A percentile compares a stretch with the other conserved stretches of the same genome.
phyloP scores from a whole-genome alignment of 2,888 invertebrate species.

The Theristus sp. region DNA sequence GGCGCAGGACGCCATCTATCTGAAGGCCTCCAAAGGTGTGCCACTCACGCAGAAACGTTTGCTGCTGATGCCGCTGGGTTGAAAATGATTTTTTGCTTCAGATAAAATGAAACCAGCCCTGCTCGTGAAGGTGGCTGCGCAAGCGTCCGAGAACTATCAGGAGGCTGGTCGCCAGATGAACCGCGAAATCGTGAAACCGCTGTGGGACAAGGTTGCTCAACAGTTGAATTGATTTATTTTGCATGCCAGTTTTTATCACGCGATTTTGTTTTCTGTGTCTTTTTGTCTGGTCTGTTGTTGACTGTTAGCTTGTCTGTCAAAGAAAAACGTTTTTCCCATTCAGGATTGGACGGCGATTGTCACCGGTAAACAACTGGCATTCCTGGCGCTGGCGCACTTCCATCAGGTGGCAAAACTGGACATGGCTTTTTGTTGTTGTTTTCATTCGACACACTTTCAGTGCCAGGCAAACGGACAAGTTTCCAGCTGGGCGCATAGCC shows the following conservation, averaged over 20 bases:
- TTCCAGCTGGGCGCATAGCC: too few relatives aligned
- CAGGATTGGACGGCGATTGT: slow-evolving; percentile 44
- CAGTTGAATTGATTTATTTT: too few relatives aligned
- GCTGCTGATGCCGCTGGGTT: neutral
- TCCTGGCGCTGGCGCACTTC: slow-evolving; percentile 68
- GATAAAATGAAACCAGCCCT: slow-evolving; percentile 86
- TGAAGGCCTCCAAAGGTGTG: slow-evolving; percentile 51
- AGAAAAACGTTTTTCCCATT: neutral
- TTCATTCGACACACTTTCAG: too few relatives aligned
- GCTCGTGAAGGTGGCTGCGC: slow-evolving; percentile 73
- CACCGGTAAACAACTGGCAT: slow-evolving; percentile 65
- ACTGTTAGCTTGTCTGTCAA: neutral
- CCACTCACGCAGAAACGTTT: neutral
- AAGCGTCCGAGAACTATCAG: slow-evolving; percentile 78
- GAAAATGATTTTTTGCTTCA: slow-evolving; percentile 20
- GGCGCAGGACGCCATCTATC: slow-evolving; percentile 88
- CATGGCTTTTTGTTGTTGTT: too few relatives aligned
- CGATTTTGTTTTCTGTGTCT: neutral
- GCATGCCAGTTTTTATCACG: too few relatives aligned
- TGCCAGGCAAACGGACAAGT: too few relatives aligned
- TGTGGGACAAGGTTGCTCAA: slow-evolving; percentile 65
- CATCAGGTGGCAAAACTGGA: too few relatives aligned
- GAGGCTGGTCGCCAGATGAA: slow-evolving; percentile 71
- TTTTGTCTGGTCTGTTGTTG: neutral
- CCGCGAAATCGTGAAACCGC: slow-evolving; percentile 54